Evolutionary conservation across 2,797 vertebrate species (phyloP).

Genomic region (Anabas testudineus): DNA sequence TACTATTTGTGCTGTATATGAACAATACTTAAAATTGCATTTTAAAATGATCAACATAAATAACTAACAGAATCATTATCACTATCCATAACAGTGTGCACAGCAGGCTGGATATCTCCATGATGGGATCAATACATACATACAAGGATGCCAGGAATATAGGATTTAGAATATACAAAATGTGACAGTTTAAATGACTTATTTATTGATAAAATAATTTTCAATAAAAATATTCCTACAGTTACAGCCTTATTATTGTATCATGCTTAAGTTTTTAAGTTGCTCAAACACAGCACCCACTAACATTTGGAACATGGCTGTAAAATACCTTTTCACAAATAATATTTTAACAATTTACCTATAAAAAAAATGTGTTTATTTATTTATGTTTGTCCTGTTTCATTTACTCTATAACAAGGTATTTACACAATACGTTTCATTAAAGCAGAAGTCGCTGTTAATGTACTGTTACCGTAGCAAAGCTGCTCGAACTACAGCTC

Average conservation of each 20-base stretch:
- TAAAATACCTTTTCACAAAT: neutral
- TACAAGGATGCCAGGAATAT: too few species aligned
- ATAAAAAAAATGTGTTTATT: too few species aligned
- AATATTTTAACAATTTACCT: too few species aligned
- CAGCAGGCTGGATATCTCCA: neutral
- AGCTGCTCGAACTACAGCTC: constrained; percentile 58
- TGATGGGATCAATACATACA: neutral
- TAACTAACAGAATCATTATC: neutral
- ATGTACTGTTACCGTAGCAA: rapidly evolving
- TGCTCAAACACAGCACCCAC: neutral
- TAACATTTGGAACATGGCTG: neutral
- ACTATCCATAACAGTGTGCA: neutral
- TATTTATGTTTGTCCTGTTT: neutral
- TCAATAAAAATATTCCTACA: too few species aligned
- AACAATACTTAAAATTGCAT: neutral
- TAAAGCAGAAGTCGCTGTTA: neutral
- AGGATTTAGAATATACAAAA: neutral
- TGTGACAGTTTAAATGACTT: neutral
- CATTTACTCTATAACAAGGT: rapidly evolving
- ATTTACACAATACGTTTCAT: neutral
- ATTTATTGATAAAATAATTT: neutral
- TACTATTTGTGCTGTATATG: neutral
- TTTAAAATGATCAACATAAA: neutral
- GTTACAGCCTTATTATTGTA: neutral
- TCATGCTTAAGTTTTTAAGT: neutral